phyloP scores from a whole-genome alignment of 64 coral and sea anemone genomes.

The Montipora cactus region DNA sequence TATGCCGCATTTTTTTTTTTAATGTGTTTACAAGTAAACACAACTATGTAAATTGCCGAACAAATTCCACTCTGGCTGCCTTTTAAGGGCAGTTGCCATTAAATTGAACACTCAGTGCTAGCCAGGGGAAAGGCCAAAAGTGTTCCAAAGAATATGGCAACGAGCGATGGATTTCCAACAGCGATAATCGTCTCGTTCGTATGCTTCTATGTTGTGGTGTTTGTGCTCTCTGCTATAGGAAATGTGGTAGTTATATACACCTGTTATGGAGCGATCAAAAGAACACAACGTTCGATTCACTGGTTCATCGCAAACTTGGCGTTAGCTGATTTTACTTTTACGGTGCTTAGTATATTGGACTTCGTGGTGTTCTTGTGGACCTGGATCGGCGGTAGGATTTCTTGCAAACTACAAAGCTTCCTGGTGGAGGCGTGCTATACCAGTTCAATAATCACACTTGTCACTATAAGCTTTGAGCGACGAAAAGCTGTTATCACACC shows the following conservation, averaged over 20 bases:
- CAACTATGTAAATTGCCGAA: no score
- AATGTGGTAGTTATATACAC: not conserved
- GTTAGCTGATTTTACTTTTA: slow-evolving; percentile 33
- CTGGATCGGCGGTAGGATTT: slow-evolving; percentile 47
- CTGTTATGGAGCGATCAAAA: slow-evolving; percentile 8
- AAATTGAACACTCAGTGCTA: no score
- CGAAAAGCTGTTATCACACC: slow-evolving; percentile 2
- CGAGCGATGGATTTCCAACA: slow-evolving; percentile 11
- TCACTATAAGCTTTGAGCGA: not conserved
- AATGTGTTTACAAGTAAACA: no score
- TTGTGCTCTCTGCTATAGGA: not conserved
- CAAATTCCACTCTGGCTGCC: no score
- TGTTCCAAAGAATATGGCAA: not conserved
- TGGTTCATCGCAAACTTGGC: slow-evolving; percentile 64
- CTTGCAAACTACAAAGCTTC: slow-evolving; percentile 55
- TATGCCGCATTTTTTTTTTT: no score
- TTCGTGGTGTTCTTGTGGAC: slow-evolving; percentile 19
- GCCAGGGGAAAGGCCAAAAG: no score
- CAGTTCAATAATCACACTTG: no score
- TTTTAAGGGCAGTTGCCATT: no score
- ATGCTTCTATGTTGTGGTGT: not conserved
- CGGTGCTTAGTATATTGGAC: slow-evolving; percentile 37
- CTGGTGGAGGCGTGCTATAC: slow-evolving; percentile 37
- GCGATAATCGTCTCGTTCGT: not conserved
- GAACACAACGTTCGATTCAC: not conserved